Conservation (phyloP, 92 coral and sea anemone genomes). For the Muricea muricata region DNA sequence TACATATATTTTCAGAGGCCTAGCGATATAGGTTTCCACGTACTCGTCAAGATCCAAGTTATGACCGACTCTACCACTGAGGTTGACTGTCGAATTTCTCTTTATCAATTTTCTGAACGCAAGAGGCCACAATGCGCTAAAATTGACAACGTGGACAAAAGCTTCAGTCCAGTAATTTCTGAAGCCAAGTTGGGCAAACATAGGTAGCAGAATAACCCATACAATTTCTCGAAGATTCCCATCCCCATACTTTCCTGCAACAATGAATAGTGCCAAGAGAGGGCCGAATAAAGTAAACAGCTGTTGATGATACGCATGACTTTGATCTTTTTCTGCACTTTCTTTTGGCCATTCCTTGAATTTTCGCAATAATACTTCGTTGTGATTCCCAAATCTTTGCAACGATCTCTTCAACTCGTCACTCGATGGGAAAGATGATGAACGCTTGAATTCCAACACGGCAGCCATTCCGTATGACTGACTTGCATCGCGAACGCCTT, state of each 20-base stretch:
- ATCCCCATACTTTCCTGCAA: conserved; percentile 37
- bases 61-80: conserved; percentile 43
- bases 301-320: conserved; percentile 11
- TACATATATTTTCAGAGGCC: conserved; percentile 53
- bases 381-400: conserved; percentile 20
- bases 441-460: neutral
- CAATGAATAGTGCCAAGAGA: conserved; percentile 9
- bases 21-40: conserved; percentile 36
- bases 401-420: neutral
- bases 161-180: conserved; percentile 51
- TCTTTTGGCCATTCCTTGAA: conserved; percentile 40
- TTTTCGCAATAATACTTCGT: neutral
- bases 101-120: conserved; percentile 38
- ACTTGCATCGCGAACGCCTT: conserved; percentile 22
- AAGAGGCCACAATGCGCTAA: conserved; percentile 42
- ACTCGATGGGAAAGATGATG: conserved; percentile 2
- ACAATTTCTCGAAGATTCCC: conserved; percentile 38
- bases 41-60: conserved; percentile 16
- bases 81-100: conserved; percentile 31
- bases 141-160: conserved; percentile 42
- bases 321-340: neutral
- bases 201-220: conserved; percentile 30
- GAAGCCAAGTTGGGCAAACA: conserved; percentile 38
- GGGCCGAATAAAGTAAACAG: conserved; percentile 54
- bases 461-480: conserved; percentile 21